Evolutionary conservation across 2,888 invertebrate species (phyloP), one percentile per base, ranked within the genome.

Genomic region (Amblyjoppa proteus): DNA sequence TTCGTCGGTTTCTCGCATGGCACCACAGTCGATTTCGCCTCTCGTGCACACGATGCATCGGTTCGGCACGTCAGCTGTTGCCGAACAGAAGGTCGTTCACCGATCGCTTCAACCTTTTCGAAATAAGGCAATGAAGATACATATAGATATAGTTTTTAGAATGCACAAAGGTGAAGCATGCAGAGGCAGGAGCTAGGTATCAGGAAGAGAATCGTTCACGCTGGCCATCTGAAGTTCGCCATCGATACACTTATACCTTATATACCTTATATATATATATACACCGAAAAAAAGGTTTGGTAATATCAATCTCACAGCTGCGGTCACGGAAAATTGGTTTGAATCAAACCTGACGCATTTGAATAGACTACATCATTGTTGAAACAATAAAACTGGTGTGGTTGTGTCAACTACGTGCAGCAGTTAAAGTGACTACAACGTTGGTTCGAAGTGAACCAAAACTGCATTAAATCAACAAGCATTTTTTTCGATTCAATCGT

Each of bases 71-170:
- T 85, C 85, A 85, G 85, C 85, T 85, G 85, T 81, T 85, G 80
- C 83, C 80, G 64, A 53, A 75, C 82, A 77, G 80, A 85, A 80
- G 85, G 85, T 85, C 85, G 85, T 85, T 85, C 85, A 85, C 85
- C 85, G 83, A 80, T 83, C 81, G 78, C 73, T 81, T 81, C 78
- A 49, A 83, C 83, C 77, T 80, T 80, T 83, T 75, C 61, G 41
- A 49, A n/a, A 13, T 16, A 64, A 7, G 16, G 7, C 45, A 51
- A 56, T 13, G 56, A 45, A 74, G 49, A 68, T 13, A 31, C 16
- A 58, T 4, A 45, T 16, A 0, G n/a, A 61, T 53, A 28, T 66
- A 71, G 58, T 13, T 76, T 75, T 58, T 31, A 31, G 68, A 68
- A 64, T 56, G 75, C 56, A 80, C 74, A 81, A 81, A 70, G 78